Conservation (phyloP, 2,888 invertebrate genomes). For the Troides oblongomaculatus region DNA sequence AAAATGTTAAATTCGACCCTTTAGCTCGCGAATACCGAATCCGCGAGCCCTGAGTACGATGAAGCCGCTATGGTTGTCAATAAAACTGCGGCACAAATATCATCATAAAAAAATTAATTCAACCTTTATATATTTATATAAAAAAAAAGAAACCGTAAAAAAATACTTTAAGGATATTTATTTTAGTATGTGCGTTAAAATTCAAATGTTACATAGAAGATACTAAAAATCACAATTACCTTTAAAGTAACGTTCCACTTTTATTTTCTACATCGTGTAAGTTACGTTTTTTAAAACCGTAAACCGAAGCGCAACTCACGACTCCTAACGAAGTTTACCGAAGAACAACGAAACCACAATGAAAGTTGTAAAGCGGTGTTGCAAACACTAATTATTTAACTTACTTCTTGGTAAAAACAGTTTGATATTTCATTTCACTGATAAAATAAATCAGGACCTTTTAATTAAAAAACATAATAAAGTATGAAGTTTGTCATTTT, state of each 20-base stretch:
- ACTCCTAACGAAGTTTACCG: constrained; percentile 26
- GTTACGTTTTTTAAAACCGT: constrained; percentile 24
- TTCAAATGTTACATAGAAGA: neutral
- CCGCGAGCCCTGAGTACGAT: too few relatives aligned
- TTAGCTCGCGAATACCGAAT: too few relatives aligned
- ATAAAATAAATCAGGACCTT: neutral
- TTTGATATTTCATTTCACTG: too few relatives aligned
- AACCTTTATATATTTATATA: too few relatives aligned
- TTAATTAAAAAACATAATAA: neutral
- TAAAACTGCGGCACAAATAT: too few relatives aligned
- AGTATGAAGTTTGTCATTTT: neutral
- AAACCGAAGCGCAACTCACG: constrained; percentile 26
- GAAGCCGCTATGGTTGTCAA: too few relatives aligned
- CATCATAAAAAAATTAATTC: too few relatives aligned
- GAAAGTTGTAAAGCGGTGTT: constrained; percentile 24
- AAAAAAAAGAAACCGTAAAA: too few relatives aligned
- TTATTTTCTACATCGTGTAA: constrained; percentile 17
- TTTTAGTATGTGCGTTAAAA: neutral
- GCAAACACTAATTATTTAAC: neutral
- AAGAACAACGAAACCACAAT: constrained; percentile 27
- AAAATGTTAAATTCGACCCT: too few relatives aligned
- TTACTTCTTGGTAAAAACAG: neutral
- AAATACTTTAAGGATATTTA: neutral
- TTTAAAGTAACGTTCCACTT: constrained; percentile 17
- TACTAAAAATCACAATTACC: neutral